These are phyloP conservation scores for Sylvia borin DNA, from an alignment of 2,797 vertebrate genomes.

Conservation along the genomic window DNA sequence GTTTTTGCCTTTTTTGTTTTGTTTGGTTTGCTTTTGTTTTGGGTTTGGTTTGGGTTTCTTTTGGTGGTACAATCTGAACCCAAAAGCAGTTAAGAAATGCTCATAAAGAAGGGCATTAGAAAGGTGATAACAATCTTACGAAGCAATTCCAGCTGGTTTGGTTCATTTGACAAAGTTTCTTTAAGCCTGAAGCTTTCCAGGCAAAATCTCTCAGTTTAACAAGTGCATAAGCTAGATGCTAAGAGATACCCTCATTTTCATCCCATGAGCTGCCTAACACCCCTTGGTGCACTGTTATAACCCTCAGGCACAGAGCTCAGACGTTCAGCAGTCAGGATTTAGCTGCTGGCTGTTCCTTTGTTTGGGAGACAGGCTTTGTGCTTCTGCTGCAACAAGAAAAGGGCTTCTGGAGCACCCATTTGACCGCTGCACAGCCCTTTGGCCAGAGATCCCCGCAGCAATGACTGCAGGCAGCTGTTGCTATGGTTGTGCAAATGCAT, in stretches of 20 bases:
- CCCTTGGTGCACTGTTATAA: fast-evolving
- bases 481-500: neutral
- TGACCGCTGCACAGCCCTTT: fast-evolving
- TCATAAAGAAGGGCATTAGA: neutral
- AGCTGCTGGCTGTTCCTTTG: neutral
- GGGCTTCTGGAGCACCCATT: neutral
- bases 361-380: neutral
- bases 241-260: neutral
- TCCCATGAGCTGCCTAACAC: neutral
- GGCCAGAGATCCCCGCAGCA: neutral
- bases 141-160: neutral
- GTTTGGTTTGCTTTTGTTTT: too few relatives aligned
- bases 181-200: neutral
- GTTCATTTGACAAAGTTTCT: neutral
- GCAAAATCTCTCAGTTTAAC: neutral
- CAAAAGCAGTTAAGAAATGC: neutral
- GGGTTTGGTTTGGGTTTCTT: neutral
- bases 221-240: neutral
- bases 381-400: neutral
- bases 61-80: neutral
- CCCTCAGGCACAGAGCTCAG: neutral
- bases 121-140: neutral
- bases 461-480: neutral
- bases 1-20: neutral
- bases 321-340: neutral